Percentiles rank a stretch among this genome's conserved stretches.
Conservation (phyloP, 1,140 invertebrate genomes). For the Druon quercuslanigerum region DNA sequence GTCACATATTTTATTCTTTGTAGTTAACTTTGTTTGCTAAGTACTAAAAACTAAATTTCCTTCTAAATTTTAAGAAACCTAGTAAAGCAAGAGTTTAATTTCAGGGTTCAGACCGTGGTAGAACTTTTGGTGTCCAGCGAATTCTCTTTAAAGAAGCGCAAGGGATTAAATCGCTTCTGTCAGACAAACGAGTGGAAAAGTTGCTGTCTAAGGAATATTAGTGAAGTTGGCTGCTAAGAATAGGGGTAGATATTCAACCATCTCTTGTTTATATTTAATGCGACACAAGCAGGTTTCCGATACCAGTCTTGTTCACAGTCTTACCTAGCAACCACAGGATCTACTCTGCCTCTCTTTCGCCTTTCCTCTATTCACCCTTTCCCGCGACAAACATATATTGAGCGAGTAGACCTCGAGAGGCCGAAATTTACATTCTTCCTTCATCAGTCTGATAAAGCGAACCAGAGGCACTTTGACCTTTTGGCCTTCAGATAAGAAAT, state of each 20-base stretch:
- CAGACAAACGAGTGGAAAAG: conserved; percentile 53
- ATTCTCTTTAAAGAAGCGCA: not conserved
- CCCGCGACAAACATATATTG: conserved; percentile 38
- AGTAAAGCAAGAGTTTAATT: too few relatives aligned
- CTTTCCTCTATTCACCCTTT: conserved; percentile 48
- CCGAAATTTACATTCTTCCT: conserved; percentile 48
- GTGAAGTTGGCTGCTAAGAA: conserved; percentile 48
- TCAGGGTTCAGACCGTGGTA: too few relatives aligned
- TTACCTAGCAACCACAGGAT: conserved; percentile 32
- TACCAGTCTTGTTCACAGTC: conserved; percentile 27
- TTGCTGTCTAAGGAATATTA: conserved; percentile 51
- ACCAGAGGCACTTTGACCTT: too few relatives aligned
- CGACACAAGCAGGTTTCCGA: conserved; percentile 55
- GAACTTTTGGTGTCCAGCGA: too few relatives aligned
- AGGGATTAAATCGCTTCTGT: conserved; percentile 46
- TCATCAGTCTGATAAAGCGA: conserved; percentile 43
- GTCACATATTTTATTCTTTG: too few relatives aligned
- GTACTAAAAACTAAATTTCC: too few relatives aligned
- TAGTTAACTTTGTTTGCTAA: too few relatives aligned
- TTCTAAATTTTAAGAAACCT: too few relatives aligned
- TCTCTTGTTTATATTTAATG: conserved; percentile 58
- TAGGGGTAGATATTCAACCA: conserved; percentile 47
- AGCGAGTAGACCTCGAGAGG: conserved; percentile 46
- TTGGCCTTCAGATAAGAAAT: too few relatives aligned
- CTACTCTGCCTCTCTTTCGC: conserved; percentile 44